Evolutionary conservation across 2,113 vertebrate species (phyloP).

Genomic region (Bubo blakistoni): DNA sequence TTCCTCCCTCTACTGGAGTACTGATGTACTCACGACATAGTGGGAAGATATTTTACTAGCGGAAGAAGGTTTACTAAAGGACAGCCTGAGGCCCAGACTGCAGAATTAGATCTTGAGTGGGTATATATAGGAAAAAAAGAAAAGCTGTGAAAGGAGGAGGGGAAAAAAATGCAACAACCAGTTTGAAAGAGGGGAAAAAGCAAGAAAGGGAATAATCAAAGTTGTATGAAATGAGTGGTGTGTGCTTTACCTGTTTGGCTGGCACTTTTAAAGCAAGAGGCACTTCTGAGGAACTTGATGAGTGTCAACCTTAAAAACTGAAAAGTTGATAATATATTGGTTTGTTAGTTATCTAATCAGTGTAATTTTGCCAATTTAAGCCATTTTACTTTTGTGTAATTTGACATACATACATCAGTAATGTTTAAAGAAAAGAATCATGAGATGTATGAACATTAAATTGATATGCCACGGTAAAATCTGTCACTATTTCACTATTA

Average conservation of each 20-base stretch:
- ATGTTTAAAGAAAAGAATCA: background rate
- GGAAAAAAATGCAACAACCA: background rate
- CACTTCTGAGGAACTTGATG: background rate
- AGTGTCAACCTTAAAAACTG: background rate
- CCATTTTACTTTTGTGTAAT: background rate
- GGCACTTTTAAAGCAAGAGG: background rate
- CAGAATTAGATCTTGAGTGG: conserved; percentile 3
- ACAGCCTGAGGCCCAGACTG: background rate
- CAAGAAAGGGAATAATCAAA: background rate
- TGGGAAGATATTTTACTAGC: background rate
- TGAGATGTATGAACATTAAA: background rate
- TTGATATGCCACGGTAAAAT: background rate
- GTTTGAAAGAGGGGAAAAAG: background rate
- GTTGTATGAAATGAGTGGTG: background rate
- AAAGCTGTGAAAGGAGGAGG: background rate
- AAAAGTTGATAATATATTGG: background rate
- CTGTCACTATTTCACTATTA: background rate
- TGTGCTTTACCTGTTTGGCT: background rate
- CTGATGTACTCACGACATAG: background rate
- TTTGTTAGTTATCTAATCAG: background rate
- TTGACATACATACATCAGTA: background rate
- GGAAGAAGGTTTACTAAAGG: background rate
- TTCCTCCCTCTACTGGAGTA: conserved; percentile 60
- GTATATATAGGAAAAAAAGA: background rate
- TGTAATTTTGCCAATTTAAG: background rate